Conservation (phyloP, 2,888 invertebrate genomes). For the Oeneis ivallda region DNA sequence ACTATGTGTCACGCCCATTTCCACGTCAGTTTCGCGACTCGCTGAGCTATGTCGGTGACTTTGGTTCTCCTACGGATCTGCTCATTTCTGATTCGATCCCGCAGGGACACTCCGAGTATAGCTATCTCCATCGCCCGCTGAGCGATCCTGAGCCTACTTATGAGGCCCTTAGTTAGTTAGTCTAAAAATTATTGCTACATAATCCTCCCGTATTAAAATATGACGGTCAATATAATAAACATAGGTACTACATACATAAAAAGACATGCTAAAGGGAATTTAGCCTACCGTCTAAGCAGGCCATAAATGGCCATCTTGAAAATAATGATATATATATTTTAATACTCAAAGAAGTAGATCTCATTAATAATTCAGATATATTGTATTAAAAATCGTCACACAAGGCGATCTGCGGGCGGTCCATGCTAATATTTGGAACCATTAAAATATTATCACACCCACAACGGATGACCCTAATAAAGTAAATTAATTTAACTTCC, state of each 20-base stretch:
- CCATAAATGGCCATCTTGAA: neutral
- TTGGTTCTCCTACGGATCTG: too few species aligned
- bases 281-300: neutral
- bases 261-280: neutral
- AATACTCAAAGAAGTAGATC: constrained; percentile 29
- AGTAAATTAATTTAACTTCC: neutral
- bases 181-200: too few species aligned
- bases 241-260: neutral
- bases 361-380: constrained; percentile 39
- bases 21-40: too few species aligned
- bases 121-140: too few species aligned
- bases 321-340: constrained; percentile 1
- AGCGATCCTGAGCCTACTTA: too few species aligned
- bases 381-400: constrained; percentile 36
- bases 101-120: too few species aligned
- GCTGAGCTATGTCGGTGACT: too few species aligned
- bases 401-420: constrained; percentile 36
- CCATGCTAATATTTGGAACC: constrained; percentile 25
- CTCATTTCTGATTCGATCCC: too few species aligned
- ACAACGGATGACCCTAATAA: constrained; percentile 19
- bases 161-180: too few species aligned
- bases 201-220: too few species aligned
- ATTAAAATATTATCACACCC: constrained; percentile 41
- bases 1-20: too few species aligned
- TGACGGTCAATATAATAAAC: too few species aligned